Conservation (phyloP, 2,888 invertebrate species). For the Nyleta sp. region DNA sequence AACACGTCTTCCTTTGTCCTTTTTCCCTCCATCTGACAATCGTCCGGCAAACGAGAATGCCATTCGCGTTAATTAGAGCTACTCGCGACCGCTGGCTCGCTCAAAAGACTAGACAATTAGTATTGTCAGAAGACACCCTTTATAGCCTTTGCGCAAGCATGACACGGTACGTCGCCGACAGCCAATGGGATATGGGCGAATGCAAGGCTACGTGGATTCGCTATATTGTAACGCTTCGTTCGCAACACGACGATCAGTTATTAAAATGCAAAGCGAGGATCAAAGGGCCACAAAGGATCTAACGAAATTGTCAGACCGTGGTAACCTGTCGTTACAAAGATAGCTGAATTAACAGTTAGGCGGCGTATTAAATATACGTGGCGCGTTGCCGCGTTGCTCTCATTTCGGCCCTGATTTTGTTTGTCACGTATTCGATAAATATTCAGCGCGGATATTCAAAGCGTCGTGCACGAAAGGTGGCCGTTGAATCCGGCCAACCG, state of each 20-base stretch:
- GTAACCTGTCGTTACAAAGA: slow-evolving; percentile 57
- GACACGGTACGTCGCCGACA: slow-evolving; percentile 38
- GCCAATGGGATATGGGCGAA: slow-evolving; percentile 47
- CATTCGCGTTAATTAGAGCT: slow-evolving; percentile 70
- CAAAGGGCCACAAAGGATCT: slow-evolving; percentile 74
- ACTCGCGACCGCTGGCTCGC: slow-evolving; percentile 45
- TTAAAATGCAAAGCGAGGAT: slow-evolving; percentile 77
- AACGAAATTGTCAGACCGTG: slow-evolving; percentile 63
- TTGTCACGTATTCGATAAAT: slow-evolving; percentile 55
- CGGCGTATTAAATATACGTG: slow-evolving; percentile 37
- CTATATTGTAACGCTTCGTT: slow-evolving; percentile 51
- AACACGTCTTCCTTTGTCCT: slow-evolving; percentile 17
- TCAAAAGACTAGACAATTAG: slow-evolving; percentile 68
- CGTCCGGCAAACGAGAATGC: slow-evolving; percentile 70
- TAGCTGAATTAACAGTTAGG: slow-evolving; percentile 49
- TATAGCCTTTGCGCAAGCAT: slow-evolving; percentile 41
- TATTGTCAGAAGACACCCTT: slow-evolving; percentile 68
- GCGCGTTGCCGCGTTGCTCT: slow-evolving; percentile 24
- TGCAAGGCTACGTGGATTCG: slow-evolving; percentile 29
- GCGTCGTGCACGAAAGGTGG: slow-evolving; percentile 12
- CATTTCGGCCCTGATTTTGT: slow-evolving; percentile 51
- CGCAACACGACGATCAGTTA: slow-evolving; percentile 68
- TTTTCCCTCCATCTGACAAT: slow-evolving; percentile 60
- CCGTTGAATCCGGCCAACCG: not conserved
- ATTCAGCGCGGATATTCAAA: slow-evolving; percentile 46